Base-by-base conservation (phyloP, 2,113 vertebrate species). In the Tretioscincus oriximinensis region DNA sequence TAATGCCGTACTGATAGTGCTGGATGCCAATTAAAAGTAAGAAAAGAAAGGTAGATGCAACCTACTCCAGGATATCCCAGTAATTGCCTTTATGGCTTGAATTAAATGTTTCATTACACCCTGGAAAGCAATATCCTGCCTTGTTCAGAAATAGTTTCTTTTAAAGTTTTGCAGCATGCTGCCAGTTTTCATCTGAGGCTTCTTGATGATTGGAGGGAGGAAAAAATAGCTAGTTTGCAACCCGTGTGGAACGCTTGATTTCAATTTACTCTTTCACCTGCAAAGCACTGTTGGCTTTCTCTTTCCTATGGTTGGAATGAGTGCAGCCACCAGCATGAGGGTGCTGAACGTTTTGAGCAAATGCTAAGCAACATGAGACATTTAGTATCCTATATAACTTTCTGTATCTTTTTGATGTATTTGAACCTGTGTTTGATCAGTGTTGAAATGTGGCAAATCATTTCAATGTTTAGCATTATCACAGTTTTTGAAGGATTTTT, bases 51-150 rank as follows among this genome's bases (percentile, higher is more conserved):
- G n/a, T 76, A 31, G 58, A 76, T 63, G 76, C 77, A 63, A 58
- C 68, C 77, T 71, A 68, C 77, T 79, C 72, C 80, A 82, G 66
- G 73, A 70, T 70, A 60, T 69, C 73, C 54, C 76, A 76, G 74
- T 76, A 76, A 82, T 76, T 76, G 66, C 66, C 66, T 82, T 68
- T 70, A 69, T 82, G 31, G 73, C 66, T 82, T 24, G 73, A 76
- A 82, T 82, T 82, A 82, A 82, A 76, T 76, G 58, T 76, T 60
- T 76, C 73, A 70, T 82, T 82, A 70, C 70, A 73, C 22, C 41
- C 22, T 49, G 51, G 61, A 82, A 82, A 82, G 73, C 65, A 82
- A 76, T 82, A 76, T 82, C 80, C 73, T 82, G 66, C 63, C 74
- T 81, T 74, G 71, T 28, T 70, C 66, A 70, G 80, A 82, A 26